Evolutionary conservation across 2,888 invertebrate species (phyloP), one percentile per base, ranked within the genome.

Genomic region (Phaedon cochleariae): DNA sequence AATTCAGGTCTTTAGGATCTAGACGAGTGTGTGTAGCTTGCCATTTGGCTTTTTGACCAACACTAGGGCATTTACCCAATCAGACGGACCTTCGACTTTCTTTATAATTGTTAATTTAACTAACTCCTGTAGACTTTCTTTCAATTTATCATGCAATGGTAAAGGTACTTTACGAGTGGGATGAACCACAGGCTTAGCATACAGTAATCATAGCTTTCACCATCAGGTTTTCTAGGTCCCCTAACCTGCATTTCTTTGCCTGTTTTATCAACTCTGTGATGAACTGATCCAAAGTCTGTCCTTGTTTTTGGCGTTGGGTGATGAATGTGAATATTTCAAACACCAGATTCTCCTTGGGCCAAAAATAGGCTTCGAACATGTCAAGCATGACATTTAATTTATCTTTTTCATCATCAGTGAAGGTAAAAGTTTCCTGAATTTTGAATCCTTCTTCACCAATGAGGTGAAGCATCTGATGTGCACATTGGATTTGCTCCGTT

Each of bases 31-130:
- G 26, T 68, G 51, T 15, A 72, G 48, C 69, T 73, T 49, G 26
- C 64, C 52, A 31, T 65, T 45, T 1, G 46, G 63, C 52, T 65
- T 65, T 61, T 45, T 46, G 6, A 70, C 65, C 54, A 72, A 59
- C 45, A 72, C 72, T n/a, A 73, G 45, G 1, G 73, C 68, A 67
- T 74, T 69, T 7, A 77, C 75, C 75, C 75, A 78, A 67, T 58
- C 55, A 6, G 54, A 55, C 10, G 58, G 2, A n/a, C 57, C 58
- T 7, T 58, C 20, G 1, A 75, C 72, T 63, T 67, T 73, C 29
- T 65, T 64, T 17, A 65, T 69, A 53, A 67, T 69, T 41, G 62
- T 59, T 52, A 37, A 9, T 58, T 67, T 69, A 49, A 45, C 57
- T 29, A 73, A 58, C 18, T 68, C 61, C 12, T 67, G 51, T 22